Conservation (phyloP, 1,140 invertebrate species). For the Campoletis sonorensis region DNA sequence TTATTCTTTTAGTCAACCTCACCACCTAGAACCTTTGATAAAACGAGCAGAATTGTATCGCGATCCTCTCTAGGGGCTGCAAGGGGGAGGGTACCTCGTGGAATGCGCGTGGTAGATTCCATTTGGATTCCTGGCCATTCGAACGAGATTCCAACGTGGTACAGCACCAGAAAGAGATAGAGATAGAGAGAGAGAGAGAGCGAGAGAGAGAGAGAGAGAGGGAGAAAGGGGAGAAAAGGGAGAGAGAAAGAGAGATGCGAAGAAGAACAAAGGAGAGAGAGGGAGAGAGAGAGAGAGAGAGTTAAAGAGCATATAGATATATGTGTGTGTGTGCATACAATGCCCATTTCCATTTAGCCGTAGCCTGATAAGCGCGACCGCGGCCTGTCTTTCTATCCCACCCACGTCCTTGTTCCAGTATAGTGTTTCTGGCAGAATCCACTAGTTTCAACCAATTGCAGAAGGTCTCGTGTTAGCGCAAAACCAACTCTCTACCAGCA, state of each 20-base stretch:
- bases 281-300: constrained; percentile 3
- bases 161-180: background rate
- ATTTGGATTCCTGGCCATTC: constrained; percentile 19
- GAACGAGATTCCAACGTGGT: constrained; percentile 17
- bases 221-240: background rate
- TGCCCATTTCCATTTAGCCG: constrained; percentile 33
- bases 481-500: background rate
- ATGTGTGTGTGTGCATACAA: constrained; percentile 3
- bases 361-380: constrained; percentile 19
- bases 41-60: constrained; percentile 28
- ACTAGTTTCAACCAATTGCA: constrained; percentile 12
- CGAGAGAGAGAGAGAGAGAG: background rate
- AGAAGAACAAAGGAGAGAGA: background rate
- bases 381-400: background rate
- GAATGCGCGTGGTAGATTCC: constrained; percentile 37
- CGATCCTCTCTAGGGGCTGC: background rate
- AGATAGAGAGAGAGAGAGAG: background rate
- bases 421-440: constrained; percentile 8
- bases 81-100: background rate
- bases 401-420: background rate
- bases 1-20: constrained; percentile 11
- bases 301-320: background rate
- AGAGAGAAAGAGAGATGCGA: background rate
- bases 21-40: background rate
- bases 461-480: constrained; percentile 4